Evolutionary conservation across 2,797 vertebrate genomes (phyloP).

Genomic region (Periophthalmus magnuspinnatus): DNA sequence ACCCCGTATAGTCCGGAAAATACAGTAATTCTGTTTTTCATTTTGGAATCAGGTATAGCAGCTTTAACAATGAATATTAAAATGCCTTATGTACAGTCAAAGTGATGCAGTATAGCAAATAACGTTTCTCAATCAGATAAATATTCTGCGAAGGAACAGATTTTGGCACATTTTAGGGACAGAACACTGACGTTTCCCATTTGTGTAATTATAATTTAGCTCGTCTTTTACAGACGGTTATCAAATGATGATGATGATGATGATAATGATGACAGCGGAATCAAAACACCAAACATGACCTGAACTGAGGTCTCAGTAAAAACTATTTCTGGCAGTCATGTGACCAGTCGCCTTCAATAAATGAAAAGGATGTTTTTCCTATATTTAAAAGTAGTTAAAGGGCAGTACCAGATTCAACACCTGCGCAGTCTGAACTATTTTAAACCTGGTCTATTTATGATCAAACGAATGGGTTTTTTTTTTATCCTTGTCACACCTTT

Average conservation of each 20-base stretch:
- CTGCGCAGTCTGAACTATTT: slow-evolving; percentile 3
- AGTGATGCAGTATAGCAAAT: background rate
- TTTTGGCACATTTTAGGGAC: background rate
- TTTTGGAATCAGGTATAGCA: too few relatives aligned
- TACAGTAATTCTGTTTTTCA: too few relatives aligned
- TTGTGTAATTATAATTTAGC: background rate
- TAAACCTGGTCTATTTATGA: background rate
- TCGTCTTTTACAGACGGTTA: background rate
- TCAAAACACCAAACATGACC: background rate
- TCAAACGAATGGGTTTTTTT: background rate
- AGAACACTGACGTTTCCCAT: background rate
- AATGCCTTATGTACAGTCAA: background rate
- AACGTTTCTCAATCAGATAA: background rate
- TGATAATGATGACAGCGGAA: background rate
- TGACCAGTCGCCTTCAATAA: background rate
- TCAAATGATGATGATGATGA: too few relatives aligned
- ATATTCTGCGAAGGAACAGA: background rate
- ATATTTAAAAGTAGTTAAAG: slow-evolving; percentile 1
- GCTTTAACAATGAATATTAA: background rate
- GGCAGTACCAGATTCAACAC: background rate
- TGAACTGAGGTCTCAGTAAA: background rate
- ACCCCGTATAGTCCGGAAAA: too few relatives aligned
- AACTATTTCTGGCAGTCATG: background rate
- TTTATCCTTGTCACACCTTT: background rate
- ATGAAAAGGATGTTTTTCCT: background rate